Conservation (phyloP, 1,140 invertebrate genomes). For the Bombus superbus region DNA sequence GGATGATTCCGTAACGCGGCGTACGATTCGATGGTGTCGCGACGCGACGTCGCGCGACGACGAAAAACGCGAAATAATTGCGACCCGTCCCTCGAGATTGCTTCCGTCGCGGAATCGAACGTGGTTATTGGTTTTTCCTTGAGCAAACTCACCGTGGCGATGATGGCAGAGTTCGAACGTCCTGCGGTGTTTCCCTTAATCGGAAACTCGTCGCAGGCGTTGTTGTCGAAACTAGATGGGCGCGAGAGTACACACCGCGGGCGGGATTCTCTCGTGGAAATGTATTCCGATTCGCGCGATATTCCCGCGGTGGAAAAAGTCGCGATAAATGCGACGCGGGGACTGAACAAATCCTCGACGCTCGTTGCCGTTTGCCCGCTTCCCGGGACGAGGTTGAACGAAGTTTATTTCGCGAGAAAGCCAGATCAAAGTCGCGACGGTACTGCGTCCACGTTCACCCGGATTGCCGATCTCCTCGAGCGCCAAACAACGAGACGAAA, state of each 20-base stretch:
- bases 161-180: too few relatives aligned
- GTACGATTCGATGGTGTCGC: neutral
- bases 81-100: conserved; percentile 20
- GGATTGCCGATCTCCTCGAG: conserved; percentile 10
- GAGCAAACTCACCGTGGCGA: neutral
- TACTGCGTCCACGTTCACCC: neutral
- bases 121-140: conserved; percentile 30
- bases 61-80: conserved; percentile 37
- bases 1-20: neutral
- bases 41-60: neutral
- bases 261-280: neutral
- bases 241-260: neutral
- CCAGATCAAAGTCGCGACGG: neutral
- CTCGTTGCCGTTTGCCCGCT: too few relatives aligned
- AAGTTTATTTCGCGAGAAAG: neutral
- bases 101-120: conserved; percentile 15
- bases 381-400: neutral
- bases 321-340: neutral
- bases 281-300: neutral
- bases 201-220: conserved; percentile 13
- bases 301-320: neutral
- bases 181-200: conserved; percentile 2
- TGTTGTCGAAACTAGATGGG: conserved; percentile 8
- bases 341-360: neutral
- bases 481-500: conserved; percentile 4